phyloP scores from a whole-genome alignment of 2,113 vertebrate genomes.

The Datnioides undecimradiatus region DNA sequence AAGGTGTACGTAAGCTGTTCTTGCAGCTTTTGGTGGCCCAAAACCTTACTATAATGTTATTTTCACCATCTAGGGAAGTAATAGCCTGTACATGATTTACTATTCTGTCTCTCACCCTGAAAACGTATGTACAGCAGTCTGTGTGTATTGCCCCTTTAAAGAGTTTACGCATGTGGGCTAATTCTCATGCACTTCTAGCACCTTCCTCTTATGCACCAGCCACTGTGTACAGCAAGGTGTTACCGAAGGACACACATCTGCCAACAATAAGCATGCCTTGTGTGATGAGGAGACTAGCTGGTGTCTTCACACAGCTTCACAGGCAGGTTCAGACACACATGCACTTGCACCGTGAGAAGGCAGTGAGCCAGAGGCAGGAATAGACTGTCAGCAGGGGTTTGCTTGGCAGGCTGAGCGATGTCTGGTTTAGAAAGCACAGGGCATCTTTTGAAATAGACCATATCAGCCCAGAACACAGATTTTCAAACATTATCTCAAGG shows the following conservation, averaged over 20 bases:
- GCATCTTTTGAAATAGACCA: constrained; percentile 37
- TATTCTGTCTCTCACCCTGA: neutral
- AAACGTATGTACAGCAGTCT: neutral
- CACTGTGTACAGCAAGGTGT: neutral
- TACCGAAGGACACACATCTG: neutral
- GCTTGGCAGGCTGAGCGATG: constrained; percentile 37
- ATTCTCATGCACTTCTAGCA: neutral
- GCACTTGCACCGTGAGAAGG: constrained; percentile 10
- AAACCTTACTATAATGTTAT: too few species aligned
- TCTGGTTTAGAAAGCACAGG: constrained; percentile 31
- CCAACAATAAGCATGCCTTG: neutral
- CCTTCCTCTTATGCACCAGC: neutral
- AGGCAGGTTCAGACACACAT: constrained; percentile 23
- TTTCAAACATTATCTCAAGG: constrained; percentile 15
- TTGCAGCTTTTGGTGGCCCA: neutral
- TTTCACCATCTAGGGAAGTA: too few species aligned
- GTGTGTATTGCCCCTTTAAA: neutral
- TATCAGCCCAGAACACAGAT: constrained; percentile 30
- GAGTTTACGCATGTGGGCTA: neutral
- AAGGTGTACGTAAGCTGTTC: too few species aligned
- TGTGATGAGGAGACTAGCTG: constrained; percentile 5
- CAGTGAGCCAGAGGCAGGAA: constrained; percentile 56
- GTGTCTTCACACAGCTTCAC: constrained; percentile 24
- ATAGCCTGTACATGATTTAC: neutral
- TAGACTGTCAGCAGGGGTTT: constrained; percentile 62